Evolutionary conservation across 2,113 vertebrate species (phyloP).

Genomic region (Marmota monax): DNA sequence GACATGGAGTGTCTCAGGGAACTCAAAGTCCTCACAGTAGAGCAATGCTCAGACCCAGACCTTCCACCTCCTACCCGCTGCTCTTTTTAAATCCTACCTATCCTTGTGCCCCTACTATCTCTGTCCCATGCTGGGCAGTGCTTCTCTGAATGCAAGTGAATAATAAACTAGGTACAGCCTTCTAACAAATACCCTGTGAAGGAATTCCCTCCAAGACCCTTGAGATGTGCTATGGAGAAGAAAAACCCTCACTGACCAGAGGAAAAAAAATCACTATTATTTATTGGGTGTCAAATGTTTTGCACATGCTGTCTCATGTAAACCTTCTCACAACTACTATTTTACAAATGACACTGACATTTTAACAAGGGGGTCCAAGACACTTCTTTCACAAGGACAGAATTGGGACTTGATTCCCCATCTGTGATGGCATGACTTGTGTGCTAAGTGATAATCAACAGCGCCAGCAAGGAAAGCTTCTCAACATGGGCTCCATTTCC

Average conservation of each 20-base stretch:
- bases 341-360: neutral
- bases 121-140: no score
- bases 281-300: neutral
- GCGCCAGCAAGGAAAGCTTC: neutral
- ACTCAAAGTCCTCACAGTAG: neutral
- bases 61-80: neutral
- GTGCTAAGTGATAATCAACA: neutral
- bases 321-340: rapidly evolving
- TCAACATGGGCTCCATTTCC: neutral
- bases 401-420: neutral
- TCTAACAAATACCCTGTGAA: neutral
- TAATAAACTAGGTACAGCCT: neutral
- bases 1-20: neutral
- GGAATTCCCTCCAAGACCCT: neutral
- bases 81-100: neutral
- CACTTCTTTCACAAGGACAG: neutral
- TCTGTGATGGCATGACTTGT: neutral
- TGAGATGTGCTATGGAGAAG: neutral
- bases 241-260: neutral
- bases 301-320: neutral
- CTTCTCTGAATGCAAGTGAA: neutral
- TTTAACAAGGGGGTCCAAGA: neutral
- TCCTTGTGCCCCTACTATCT: neutral
- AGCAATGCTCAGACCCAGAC: neutral
- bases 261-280: neutral